Evolutionary conservation across 2,797 vertebrate species (phyloP), one percentile per base, ranked within the genome.

Genomic region (Sebastes miniatus): DNA sequence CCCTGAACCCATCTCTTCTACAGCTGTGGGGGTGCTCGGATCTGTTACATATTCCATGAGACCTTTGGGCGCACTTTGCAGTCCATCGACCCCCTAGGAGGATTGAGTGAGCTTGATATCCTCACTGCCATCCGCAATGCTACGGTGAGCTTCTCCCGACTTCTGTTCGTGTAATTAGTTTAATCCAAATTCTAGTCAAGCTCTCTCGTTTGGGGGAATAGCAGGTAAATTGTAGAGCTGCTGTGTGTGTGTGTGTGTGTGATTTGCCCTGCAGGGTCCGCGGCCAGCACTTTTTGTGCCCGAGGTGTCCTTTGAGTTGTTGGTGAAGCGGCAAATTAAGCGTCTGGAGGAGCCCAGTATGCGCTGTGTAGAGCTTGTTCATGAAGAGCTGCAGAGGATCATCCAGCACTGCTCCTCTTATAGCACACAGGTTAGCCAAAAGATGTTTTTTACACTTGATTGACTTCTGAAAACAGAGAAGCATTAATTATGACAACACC

Each of bases 31-130:
- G 96, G 96, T 1, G 96, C 96, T 58, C 94, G 96, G 14, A 96
- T 97, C 83, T 97, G 96, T 88, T 97, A 97, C 86, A 97, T 97
- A 87, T 97, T 97, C 92, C 96, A 97, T 29, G 96, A 97, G 94
- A 97, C 96, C 8, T 97, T 97, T 84, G 96, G 96, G 32, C 95
- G 96, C 59, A 97, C 96, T 9, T 91, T 97, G 90, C 95, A 97
- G 91, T 96, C 95, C 77, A 96, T 97, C 20, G 95, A 97, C 89
- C 96, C 96, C 3, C 92, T 97, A 43, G 95, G 94, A 8, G 96
- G 96, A 27, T 92, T 97, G 75, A 93, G 90, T 1, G 96, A 95
- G 80, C 86, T 97, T 6, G 96, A 97, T 81, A 89, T 97, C 82
- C 95, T 97, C 87, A 97, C 96, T 5, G 96, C 96, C 88, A 96